Base-by-base conservation (phyloP, 1,140 invertebrate genomes). In the Augochlora pura region DNA sequence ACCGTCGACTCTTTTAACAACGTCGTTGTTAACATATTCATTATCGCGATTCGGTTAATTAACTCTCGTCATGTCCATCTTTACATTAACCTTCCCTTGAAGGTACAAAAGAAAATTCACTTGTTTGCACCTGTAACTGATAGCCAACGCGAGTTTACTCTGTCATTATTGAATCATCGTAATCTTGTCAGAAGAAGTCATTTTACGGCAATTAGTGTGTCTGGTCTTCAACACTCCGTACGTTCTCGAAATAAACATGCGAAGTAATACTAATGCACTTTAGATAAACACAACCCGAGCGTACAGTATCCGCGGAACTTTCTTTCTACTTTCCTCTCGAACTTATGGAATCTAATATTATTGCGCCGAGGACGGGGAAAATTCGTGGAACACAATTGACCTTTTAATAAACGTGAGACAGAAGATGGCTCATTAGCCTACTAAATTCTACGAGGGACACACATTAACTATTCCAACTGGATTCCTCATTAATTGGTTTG, bases 401-500 rank as follows among this genome's bases (percentile, higher is more conserved):
- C 5, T 21, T 21, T 49, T 6, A 4, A 32, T 12, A n/a, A 38
- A 23, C 39, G 21, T 14, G 25, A 52, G n/a, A 16, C 2, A 25
- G n/a, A 65, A 23, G 6, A 9, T 1, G 14, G 10, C 25, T 62
- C 10, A 10, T 18, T 39, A 25, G 42, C 0, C 67, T 18, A 42
- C 5, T 27, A 52, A 46, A n/a, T 25, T 70, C 25, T 10, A 10
- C 14, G 16, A 60, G 21, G 42, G 21, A 52, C 18, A 21, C 68
- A 63, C 62, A 74, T 85, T 77, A 54, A 42, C 8, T 42, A 85
- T 83, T 80, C 77, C 60, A 59, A n/a, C 9, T 64, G 14, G 14
- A 23, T 67, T 39, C 32, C 18, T 27, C 64, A 27, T 80, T 83
- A 83, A 85, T 81, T 77, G 77, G 6, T 57, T 39, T 54, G 75